Evolutionary conservation across 1,140 invertebrate species (phyloP), one percentile per base, ranked within the genome.

Genomic region (Gryon sp.): DNA sequence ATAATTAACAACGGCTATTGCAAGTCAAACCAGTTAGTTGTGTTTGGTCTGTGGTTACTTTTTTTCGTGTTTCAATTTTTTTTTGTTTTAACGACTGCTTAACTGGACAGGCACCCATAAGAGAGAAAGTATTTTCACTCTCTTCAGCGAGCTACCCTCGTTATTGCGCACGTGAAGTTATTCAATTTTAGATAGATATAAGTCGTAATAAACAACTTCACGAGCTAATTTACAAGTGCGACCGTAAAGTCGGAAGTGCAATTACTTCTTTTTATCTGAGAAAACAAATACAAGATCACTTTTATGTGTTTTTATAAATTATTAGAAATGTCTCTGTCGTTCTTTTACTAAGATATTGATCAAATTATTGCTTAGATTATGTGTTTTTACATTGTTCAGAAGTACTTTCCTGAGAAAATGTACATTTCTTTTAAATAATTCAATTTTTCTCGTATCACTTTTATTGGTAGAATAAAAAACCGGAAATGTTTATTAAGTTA

Each of bases 91-190:
- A 50, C 4, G 22, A 20, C 8, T 22, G 24, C 52, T 60, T 28
- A 62, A 68, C 62, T 62, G 55, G 46, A 76, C 55, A 76, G 63
- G 62, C 62, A 55, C 46, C 63, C 22, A 22, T 14, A 26, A 16
- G 32, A 57, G 63, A 68, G 72, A 76, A 76, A 76, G 72, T 76
- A 26, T 62, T 68, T 76, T 76, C 72, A 76, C 72, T 76, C 48
- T 48, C 55, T 57, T 55, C 36, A 9, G 16, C 20, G 28, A n/a
- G 26, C 50, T 57, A 65, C 59, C 60, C 69, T 62, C 50, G 59
- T 63, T 62, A 59, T 7, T 53, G 43, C 14, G 16, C 52, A 26
- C 55, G 32, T 55, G 18, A 55, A 60, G 55, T 68, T 68, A 68
- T 53, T 68, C 28, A 75, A 53, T 53, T 68, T 66, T 18, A 38